These are phyloP conservation scores for Steromphala cineraria DNA, from an alignment of 2,888 invertebrate species.

Conservation along the genomic window DNA sequence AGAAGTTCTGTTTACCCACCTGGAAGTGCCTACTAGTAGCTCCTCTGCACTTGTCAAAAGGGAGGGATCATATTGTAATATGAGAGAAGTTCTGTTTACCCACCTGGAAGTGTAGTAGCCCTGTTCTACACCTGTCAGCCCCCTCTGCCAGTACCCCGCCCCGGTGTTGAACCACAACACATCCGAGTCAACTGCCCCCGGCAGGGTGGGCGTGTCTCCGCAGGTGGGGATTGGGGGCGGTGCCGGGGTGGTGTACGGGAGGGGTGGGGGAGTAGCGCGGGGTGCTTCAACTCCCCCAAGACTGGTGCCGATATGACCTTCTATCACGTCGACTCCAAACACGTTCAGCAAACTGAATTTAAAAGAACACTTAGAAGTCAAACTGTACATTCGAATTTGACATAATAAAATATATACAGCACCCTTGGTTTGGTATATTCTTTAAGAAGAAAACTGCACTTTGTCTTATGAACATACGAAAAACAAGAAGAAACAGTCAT, in stretches of 20 bases:
- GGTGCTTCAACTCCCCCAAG: conserved; percentile 1
- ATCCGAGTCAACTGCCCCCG: background rate
- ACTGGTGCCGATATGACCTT: background rate
- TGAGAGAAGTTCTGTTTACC: too few species aligned
- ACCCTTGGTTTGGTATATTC: background rate
- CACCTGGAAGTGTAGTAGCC: background rate
- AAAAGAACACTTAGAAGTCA: too few species aligned
- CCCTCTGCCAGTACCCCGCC: background rate
- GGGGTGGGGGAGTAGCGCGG: background rate
- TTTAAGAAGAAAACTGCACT: too few species aligned
- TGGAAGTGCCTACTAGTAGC: too few species aligned
- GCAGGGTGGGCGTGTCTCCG: background rate
- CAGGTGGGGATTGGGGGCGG: background rate
- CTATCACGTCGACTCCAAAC: background rate
- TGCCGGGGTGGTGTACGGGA: background rate
- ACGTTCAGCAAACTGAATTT: background rate
- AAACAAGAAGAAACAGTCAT: too few species aligned
- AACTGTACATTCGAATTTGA: background rate
- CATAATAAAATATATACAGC: background rate
- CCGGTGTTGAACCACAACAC: conserved; percentile 19
- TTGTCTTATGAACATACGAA: too few species aligned
- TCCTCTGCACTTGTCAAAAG: too few species aligned
- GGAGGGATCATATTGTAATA: too few species aligned
- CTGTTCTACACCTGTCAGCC: background rate
- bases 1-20: too few species aligned